Base-by-base conservation (phyloP, 2,888 invertebrate genomes). In the Drosophila buzzatii region DNA sequence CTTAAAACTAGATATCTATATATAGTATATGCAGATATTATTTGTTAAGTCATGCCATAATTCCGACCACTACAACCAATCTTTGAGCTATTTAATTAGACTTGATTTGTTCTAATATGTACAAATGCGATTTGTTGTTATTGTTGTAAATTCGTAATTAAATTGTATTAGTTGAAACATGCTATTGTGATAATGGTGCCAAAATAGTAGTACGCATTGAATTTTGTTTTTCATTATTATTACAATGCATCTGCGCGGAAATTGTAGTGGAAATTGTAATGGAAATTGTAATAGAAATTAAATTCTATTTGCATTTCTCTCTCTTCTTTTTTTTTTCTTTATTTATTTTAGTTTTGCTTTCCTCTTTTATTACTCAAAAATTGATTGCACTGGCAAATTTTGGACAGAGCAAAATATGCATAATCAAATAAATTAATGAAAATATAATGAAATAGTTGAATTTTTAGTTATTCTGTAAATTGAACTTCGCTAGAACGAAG, bases 61-160 rank as follows among this genome's bases (percentile, higher is more conserved):
- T 67, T 70, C 73, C 83, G 89, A 82, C 83, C 88, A 86, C 91
- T 91, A 91, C 92, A 91, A 91, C 91, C 91, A 91, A 91, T 91
- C 90, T 91, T 91, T 91, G 91, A 91, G 84, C 67, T 73, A 76
- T 80, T 53, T 12, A 47, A 59, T 56, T 33, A 6, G 42, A 20
- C 16, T 57, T 58, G 18, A 35, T 49, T 45, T 23, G 35, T 20
- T 62, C 45, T 79, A 79, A 58, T 75, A 59, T 62, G n/a, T 79
- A 79, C 56, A 79, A 59, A 69, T 76, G 75, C 79, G 59, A 39
- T 69, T 68, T 23, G 37, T 53, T 68, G 20, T 39, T 20, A 42
- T 42, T 79, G 47, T 73, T 49, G 18, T 51, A 51, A 27, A 68
- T 74, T 74, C 31, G 47, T 59, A 55, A 49, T 64, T 57, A 57